phyloP scores from a whole-genome alignment of 2,888 invertebrate species.

The Alloscopus bannaensis region DNA sequence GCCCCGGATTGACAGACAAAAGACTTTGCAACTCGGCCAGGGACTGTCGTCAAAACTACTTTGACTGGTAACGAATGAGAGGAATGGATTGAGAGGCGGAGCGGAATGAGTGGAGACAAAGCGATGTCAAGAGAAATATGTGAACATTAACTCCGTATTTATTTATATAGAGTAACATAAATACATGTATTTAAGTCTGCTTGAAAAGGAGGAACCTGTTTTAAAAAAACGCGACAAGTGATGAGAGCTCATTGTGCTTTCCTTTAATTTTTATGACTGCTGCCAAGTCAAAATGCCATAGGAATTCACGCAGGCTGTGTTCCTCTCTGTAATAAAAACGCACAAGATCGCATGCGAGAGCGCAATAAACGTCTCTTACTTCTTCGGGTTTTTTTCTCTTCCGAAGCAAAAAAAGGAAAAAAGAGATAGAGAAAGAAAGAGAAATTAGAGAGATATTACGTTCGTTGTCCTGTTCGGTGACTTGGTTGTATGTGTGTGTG shows the following conservation, averaged over 20 bases:
- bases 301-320: conserved; percentile 1
- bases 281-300: too few species aligned
- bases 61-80: conserved; percentile 74
- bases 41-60: conserved; percentile 73
- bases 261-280: too few species aligned
- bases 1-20: conserved; percentile 74
- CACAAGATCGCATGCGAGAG: neutral
- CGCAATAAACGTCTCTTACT: too few species aligned
- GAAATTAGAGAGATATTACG: neutral
- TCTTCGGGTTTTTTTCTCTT: neutral
- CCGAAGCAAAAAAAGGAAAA: too few species aligned
- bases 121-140: too few species aligned
- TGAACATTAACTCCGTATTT: conserved; percentile 10
- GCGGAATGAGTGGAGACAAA: too few species aligned
- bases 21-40: conserved; percentile 73
- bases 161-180: conserved; percentile 4
- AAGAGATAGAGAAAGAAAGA: too few species aligned
- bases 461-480: too few species aligned
- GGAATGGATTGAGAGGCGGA: too few species aligned
- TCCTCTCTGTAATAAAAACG: too few species aligned
- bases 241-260: conserved; percentile 2
- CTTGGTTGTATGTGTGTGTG: too few species aligned
- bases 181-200: neutral
- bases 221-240: neutral
- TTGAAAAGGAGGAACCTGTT: neutral